Conservation (phyloP, 2,113 vertebrate species). For the Phyllostomus discolor region DNA sequence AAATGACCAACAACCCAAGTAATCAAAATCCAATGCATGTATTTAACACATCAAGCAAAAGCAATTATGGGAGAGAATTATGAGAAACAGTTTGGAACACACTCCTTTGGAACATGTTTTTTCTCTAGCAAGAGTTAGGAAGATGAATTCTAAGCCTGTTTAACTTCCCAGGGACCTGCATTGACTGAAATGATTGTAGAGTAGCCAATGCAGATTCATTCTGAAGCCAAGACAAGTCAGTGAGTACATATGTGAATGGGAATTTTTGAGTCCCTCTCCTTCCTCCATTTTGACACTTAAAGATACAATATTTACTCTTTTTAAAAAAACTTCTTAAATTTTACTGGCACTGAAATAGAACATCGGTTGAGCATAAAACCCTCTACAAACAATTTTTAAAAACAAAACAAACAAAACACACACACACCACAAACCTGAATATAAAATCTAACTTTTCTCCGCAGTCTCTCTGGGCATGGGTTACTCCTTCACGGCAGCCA, state of each 20-base stretch:
- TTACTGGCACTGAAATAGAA: conserved; percentile 85
- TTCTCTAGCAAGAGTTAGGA: background rate
- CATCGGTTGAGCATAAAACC: conserved; percentile 74
- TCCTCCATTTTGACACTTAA: background rate
- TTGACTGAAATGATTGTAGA: background rate
- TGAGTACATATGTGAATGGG: fast-evolving
- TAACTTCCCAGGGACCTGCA: background rate
- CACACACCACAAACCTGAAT: conserved; percentile 28
- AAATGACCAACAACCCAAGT: background rate
- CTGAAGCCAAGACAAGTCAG: too few relatives aligned
- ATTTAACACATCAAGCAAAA: background rate
- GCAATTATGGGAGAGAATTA: background rate
- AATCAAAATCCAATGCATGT: background rate
- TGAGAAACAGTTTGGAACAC: background rate
- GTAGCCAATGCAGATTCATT: too few relatives aligned
- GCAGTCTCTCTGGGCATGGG: conserved; percentile 25
- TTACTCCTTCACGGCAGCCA: conserved; percentile 22
- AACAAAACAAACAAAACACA: background rate
- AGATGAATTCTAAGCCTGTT: background rate
- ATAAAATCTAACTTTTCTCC: conserved; percentile 40
- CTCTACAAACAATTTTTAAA: conserved; percentile 66
- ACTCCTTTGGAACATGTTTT: background rate
- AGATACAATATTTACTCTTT: background rate
- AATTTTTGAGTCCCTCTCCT: background rate
- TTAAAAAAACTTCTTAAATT: conserved; percentile 74